Evolutionary conservation across 64 coral and sea anemone species (phyloP).

Genomic region (Actinia equina): DNA sequence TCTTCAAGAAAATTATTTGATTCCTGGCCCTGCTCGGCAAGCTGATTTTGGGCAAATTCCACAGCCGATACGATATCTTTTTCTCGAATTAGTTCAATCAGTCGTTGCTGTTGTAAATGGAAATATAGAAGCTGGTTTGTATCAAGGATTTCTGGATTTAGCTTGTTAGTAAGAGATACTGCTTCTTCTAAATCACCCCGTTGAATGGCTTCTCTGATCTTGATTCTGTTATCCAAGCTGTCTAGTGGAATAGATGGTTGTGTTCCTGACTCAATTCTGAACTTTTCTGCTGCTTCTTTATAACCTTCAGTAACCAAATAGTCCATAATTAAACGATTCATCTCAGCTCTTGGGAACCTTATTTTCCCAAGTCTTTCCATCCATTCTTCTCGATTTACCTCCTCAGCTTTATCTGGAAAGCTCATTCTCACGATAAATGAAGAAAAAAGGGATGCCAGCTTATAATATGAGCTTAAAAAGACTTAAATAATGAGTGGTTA

Average conservation of each 20-base stretch:
- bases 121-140: constrained; percentile 90
- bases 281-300: constrained; percentile 99
- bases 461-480: background rate
- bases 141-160: constrained; percentile 97
- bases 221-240: constrained; percentile 89
- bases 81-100: constrained; percentile 96
- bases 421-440: constrained; percentile 67
- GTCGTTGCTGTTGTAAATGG: constrained; percentile 97
- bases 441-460: constrained; percentile 32
- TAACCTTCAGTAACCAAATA: constrained; percentile 98
- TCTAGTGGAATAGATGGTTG: constrained; percentile 81
- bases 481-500: background rate
- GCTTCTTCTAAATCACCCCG: constrained; percentile 85
- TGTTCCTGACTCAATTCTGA: constrained; percentile 91
- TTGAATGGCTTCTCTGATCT: constrained; percentile 95
- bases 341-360: constrained; percentile 89
- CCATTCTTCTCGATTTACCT: constrained; percentile 94
- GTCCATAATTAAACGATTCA: constrained; percentile 96
- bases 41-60: constrained; percentile 96
- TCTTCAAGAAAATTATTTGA: constrained; percentile 87
- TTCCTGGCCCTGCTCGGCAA: constrained; percentile 93
- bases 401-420: constrained; percentile 78
- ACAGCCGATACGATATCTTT: constrained; percentile 97
- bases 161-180: constrained; percentile 86
- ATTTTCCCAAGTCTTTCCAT: constrained; percentile 85